Base-by-base conservation (phyloP, 2,888 invertebrate genomes). In the Pseudococcus jackbeardsleyi region DNA sequence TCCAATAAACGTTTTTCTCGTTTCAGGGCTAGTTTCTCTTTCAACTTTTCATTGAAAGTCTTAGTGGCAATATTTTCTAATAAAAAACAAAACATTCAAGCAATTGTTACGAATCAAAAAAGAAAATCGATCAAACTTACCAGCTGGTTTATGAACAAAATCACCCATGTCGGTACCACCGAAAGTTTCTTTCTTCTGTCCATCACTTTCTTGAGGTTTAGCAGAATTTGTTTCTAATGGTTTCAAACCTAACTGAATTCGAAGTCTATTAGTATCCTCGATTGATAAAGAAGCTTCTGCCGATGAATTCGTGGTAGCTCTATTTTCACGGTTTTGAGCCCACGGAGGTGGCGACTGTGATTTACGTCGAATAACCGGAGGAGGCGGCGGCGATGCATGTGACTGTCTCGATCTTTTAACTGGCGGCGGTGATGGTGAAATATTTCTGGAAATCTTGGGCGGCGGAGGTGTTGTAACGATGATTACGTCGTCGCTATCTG, bases 201-300 rank as follows among this genome's bases (percentile, higher is more conserved):
- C 79, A 86, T 87, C 89, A 89, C 88, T 89, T 84, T 82, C 88
- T 33, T 89, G 89, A n/a, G 89, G 77, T n/a, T 90, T 92, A 39
- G 91, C 90, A 11, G 90, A 90, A 26, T 93, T 93, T 0, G 95
- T 92, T 90, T 98, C 96, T 5, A 99, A 92, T 0, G 99, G 99
- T 91, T 98, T 98, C 54, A 99, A 93, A 0, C 99, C 99, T 39
- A 99, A 93, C 91, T 98, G 98, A 1, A 96, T 96, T 90, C 99
- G 93, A 15, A 99, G 92, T 90, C 95, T 96, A 92, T 98, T 98
- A 7, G 96, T 97, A 90, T 96, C 97, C 87, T 95, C 95, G 84
- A 97, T 93, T 0, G 97, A 96, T 22, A 97, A 92, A 90, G 94
- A 91, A 91, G 92, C 85, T 92, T 92, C 85, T 46, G 89, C 84